phyloP scores from a whole-genome alignment of 2,888 invertebrate genomes.

The Nemoura dubitans region DNA sequence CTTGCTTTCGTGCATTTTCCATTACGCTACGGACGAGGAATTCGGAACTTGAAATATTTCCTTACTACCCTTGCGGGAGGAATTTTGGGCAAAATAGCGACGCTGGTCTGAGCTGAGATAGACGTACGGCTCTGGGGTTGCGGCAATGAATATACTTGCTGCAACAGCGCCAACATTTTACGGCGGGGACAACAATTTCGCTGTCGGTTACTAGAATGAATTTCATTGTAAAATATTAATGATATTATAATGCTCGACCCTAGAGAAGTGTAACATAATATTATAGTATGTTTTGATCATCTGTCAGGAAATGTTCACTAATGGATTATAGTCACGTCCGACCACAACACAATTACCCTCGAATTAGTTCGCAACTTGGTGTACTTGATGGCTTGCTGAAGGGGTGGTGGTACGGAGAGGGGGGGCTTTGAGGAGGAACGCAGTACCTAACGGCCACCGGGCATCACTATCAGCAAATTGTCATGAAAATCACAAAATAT shows the following conservation, averaged over 20 bases:
- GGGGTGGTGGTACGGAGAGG: not conserved
- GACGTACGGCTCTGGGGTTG: not conserved
- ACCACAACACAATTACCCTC: conserved; percentile 22
- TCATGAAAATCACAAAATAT: not conserved
- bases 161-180: not conserved
- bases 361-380: conserved; percentile 8
- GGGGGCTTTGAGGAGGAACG: not conserved
- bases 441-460: not conserved
- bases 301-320: conserved; percentile 30
- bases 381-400: conserved; percentile 13
- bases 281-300: conserved; percentile 24
- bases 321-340: conserved; percentile 33
- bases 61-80: not conserved
- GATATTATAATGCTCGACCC: not conserved
- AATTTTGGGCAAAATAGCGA: not conserved
- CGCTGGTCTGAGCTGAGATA: not conserved
- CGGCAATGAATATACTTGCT: not conserved
- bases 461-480: not conserved
- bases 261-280: not conserved
- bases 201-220: not conserved
- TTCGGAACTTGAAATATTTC: not conserved
- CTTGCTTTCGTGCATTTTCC: not conserved
- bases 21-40: not conserved
- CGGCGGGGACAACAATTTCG: not conserved
- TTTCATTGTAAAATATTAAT: not conserved